Evolutionary conservation across 1,140 invertebrate species (phyloP).

Genomic region (Bacillus rossius): DNA sequence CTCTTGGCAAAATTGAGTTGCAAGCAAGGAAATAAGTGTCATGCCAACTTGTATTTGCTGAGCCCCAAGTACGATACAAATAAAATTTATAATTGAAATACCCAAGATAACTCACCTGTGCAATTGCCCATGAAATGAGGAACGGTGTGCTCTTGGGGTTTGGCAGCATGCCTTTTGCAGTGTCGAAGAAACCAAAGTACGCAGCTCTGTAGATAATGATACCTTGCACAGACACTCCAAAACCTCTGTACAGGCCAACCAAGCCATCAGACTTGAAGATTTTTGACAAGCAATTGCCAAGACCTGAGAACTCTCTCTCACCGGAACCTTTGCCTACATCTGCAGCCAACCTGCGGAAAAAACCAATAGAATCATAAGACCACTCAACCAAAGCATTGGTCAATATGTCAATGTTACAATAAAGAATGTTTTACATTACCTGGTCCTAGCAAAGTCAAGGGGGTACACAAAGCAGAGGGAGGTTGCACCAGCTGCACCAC

Average conservation of each 20-base stretch:
- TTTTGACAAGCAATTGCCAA: slow-evolving; percentile 77
- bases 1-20: no score
- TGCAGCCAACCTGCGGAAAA: slow-evolving; percentile 60
- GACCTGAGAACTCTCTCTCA: slow-evolving; percentile 75
- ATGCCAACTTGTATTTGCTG: no score
- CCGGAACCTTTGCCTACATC: slow-evolving; percentile 71
- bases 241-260: slow-evolving; percentile 81
- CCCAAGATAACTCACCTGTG: slow-evolving; percentile 60
- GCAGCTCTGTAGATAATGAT: slow-evolving; percentile 84
- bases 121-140: slow-evolving; percentile 73
- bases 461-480: slow-evolving; percentile 95
- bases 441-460: slow-evolving; percentile 90
- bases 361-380: background rate
- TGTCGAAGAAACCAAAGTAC: slow-evolving; percentile 93
- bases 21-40: no score
- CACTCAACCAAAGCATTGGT: background rate
- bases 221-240: slow-evolving; percentile 85
- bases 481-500: slow-evolving; percentile 90
- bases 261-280: slow-evolving; percentile 80
- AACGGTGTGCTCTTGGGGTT: slow-evolving; percentile 76
- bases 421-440: slow-evolving; percentile 44
- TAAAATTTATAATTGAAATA: no score
- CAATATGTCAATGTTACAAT: background rate
- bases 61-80: no score
- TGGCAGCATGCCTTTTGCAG: slow-evolving; percentile 80